Evolutionary conservation across 2,113 vertebrate genomes (phyloP).

Genomic region (Campylomormyrus numenius): DNA sequence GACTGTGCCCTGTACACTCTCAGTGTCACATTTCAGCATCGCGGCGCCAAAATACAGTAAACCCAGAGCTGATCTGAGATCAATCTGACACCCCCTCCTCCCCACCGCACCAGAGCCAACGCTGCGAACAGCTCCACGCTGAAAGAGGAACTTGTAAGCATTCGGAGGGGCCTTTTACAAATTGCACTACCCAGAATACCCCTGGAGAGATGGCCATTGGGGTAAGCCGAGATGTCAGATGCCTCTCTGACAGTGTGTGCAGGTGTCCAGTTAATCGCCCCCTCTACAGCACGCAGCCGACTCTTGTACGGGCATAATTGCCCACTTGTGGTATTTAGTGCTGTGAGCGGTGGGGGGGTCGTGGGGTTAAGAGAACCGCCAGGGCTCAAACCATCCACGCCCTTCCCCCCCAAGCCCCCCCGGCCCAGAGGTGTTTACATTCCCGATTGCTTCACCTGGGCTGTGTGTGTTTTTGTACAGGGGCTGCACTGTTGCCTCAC

Average conservation of each 20-base stretch:
- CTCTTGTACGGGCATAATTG: background rate
- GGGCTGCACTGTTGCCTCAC: background rate
- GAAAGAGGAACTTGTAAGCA: background rate
- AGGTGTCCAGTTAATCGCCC: background rate
- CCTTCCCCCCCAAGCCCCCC: background rate
- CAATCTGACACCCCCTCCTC: background rate
- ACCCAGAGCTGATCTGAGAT: background rate
- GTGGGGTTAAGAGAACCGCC: background rate
- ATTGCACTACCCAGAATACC: background rate
- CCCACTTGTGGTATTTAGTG: slow-evolving; percentile 6
- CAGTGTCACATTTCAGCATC: background rate
- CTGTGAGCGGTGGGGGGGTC: background rate
- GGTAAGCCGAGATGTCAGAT: background rate
- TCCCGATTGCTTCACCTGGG: background rate
- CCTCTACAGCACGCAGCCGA: background rate
- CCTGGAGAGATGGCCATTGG: background rate
- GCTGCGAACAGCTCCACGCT: background rate
- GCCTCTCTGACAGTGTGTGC: background rate
- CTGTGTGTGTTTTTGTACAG: background rate
- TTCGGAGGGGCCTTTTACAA: background rate
- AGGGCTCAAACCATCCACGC: background rate
- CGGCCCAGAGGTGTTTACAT: background rate
- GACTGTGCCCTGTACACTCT: background rate
- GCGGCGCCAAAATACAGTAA: background rate
- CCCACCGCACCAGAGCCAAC: background rate